Evolutionary conservation across 1,140 invertebrate species (phyloP), one percentile per base, ranked within the genome.

Genomic region (Plodia interpunctella): DNA sequence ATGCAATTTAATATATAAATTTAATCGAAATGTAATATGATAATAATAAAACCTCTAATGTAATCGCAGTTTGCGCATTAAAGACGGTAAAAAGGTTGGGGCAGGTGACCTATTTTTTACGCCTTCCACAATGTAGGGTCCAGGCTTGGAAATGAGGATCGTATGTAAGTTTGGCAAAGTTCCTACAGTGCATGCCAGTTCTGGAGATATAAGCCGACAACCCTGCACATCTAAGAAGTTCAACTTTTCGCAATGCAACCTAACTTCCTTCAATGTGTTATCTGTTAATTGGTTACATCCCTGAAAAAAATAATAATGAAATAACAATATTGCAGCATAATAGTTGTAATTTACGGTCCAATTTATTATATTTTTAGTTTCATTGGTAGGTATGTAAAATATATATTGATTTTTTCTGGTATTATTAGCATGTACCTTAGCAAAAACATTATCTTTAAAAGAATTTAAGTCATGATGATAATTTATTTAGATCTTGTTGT

Each of bases 281-380:
- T 95, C 92, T 0, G 94, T 95, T 15, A 95, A 69, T 67, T 92
- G 91, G 65, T 91, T 92, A 80, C 94, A 95, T 52, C 91, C 92
- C 89, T 94, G 91, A 4, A 91, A 79, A 65, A 91, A 76, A 68
- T 20, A 38, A 32, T 51, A 49, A 63, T 18, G 8, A 59, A 53
- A 25, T 25, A 25, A 25, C 21, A 35, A 35, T 35, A 35, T 5
- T 35, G 9, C 32, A 35, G 8, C 1, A 9, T 35, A 35, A 35
- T 35, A 5, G 2, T n/a, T 11, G 13, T 35, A 13, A 35, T 11
- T n/a, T n/a, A n/a, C n/a, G n/a, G n/a, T n/a, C n/a, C n/a, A n/a
- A 35, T 5, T 9, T 11, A 35, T 35, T 35, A 13, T 35, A n/a
- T n/a, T n/a, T 35, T 35, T 10, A 11, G 9, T 5, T 35, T 35